A percentile compares a stretch with the other conserved stretches of the same genome.
Conservation (phyloP, 1,140 invertebrate genomes). For the Aphidius ervi region DNA sequence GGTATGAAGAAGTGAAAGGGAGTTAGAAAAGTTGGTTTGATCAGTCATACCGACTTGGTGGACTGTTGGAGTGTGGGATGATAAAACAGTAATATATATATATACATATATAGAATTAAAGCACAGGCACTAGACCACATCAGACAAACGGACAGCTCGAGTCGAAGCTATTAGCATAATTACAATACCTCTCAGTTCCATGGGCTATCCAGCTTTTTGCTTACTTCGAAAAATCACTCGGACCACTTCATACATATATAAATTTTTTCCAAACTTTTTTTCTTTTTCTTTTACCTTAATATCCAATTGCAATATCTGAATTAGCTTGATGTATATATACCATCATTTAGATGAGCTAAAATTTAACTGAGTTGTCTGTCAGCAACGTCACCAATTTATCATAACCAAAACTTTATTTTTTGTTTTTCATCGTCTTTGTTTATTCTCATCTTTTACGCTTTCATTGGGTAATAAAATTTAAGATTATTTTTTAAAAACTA, state of each 20-base stretch:
- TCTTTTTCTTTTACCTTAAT: conserved; percentile 38
- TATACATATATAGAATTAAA: conserved; percentile 14
- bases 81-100: not conserved
- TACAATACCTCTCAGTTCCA: conserved; percentile 44
- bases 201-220: conserved; percentile 45
- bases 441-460: too few species aligned
- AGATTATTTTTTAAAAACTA: too few species aligned
- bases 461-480: too few species aligned
- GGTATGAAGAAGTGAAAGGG: not conserved
- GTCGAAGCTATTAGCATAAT: conserved; percentile 54
- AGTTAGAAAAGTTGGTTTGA: conserved; percentile 48
- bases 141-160: conserved; percentile 40
- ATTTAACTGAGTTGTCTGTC: too few species aligned
- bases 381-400: too few species aligned
- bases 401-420: too few species aligned
- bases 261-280: not conserved
- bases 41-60: conserved; percentile 35
- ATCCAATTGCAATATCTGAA: conserved; percentile 47
- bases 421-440: too few species aligned
- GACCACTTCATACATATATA: conserved; percentile 6
- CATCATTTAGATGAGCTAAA: not conserved
- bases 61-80: not conserved
- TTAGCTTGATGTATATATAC: conserved; percentile 42
- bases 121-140: conserved; percentile 47
- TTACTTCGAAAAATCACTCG: conserved; percentile 42